Percentiles rank a stretch among this genome's conserved stretches.
Conservation (phyloP, 2,888 invertebrate species). For the Drosophila gaucha region DNA sequence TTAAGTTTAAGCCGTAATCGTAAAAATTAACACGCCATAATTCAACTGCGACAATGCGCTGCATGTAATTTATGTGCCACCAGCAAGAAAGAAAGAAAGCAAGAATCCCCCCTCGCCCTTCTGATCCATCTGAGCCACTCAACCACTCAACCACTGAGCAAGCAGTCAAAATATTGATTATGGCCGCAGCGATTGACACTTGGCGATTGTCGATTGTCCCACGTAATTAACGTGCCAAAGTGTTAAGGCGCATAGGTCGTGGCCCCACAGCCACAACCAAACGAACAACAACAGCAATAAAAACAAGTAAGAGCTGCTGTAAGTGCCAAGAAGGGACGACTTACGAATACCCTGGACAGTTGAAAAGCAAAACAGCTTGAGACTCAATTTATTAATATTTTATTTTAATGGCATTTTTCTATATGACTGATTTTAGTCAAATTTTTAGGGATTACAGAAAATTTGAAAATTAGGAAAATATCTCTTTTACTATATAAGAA, state of each 20-base stretch:
- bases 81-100: slow-evolving; percentile 40
- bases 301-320: slow-evolving; percentile 1
- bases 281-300: slow-evolving; percentile 8
- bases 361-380: not conserved
- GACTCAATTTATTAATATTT: too few species aligned
- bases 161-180: slow-evolving; percentile 75
- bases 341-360: not conserved
- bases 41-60: slow-evolving; percentile 78
- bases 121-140: slow-evolving; percentile 3
- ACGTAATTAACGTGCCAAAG: slow-evolving; percentile 77
- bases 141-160: slow-evolving; percentile 42
- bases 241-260: slow-evolving; percentile 69
- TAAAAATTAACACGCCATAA: slow-evolving; percentile 79
- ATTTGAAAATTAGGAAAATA: too few species aligned
- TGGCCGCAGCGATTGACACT: slow-evolving; percentile 72
- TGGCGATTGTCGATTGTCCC: slow-evolving; percentile 74
- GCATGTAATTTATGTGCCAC: slow-evolving; percentile 75
- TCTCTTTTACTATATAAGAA: not conserved
- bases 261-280: slow-evolving; percentile 28
- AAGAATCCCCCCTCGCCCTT: slow-evolving; percentile 9
- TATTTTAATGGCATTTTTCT: too few species aligned
- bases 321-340: not conserved
- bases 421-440: not conserved
- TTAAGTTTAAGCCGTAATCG: slow-evolving; percentile 79
- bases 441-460: too few species aligned